phyloP scores from a whole-genome alignment of 2,797 vertebrate genomes.

The Mionectes olivaceus region DNA sequence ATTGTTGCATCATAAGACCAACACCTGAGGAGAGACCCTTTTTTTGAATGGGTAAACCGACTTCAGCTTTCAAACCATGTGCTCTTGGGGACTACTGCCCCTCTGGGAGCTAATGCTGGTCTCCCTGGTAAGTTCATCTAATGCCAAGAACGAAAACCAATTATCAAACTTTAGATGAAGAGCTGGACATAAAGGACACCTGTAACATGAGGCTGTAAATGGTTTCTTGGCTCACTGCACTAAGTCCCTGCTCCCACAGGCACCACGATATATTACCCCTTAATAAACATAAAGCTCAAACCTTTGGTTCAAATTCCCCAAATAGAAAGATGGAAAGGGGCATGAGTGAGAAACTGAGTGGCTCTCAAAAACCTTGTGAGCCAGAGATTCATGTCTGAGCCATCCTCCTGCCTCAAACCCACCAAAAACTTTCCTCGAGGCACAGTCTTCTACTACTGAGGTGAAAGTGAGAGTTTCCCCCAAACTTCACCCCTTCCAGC shows the following conservation, averaged over 20 bases:
- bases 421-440: not conserved
- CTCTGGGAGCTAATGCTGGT: not conserved
- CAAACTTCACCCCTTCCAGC: not conserved
- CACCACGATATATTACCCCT: accelerated
- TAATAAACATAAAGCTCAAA: not conserved
- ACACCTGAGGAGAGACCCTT: not conserved
- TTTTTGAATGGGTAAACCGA: not conserved
- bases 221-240: not conserved
- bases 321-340: not conserved
- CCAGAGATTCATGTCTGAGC: not conserved
- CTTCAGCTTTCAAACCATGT: not conserved
- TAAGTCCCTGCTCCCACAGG: not conserved
- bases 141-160: not conserved
- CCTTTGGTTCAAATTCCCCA: not conserved
- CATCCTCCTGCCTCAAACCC: not conserved
- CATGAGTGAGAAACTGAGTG: accelerated
- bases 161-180: not conserved
- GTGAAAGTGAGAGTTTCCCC: not conserved
- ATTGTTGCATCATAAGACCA: not conserved
- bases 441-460: not conserved
- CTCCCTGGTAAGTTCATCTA: not conserved
- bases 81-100: not conserved
- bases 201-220: not conserved
- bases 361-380: not conserved
- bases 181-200: not conserved